Conservation (phyloP, 1,140 invertebrate genomes). For the Neodiprion fabricii region DNA sequence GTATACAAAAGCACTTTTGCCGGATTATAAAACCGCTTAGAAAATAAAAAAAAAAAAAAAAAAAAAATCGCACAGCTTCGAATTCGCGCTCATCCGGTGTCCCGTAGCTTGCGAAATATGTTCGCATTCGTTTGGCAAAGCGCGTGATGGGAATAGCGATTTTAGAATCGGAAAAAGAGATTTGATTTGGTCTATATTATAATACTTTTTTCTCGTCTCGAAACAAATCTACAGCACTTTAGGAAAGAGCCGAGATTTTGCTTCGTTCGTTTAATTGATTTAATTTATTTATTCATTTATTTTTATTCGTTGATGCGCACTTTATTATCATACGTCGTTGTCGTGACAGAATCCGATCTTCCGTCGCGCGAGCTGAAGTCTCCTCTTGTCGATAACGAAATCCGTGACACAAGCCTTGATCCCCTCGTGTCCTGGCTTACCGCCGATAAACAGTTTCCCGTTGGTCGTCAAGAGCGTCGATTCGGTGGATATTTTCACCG, state of each 20-base stretch:
- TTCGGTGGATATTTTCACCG: constrained; percentile 46
- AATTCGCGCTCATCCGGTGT: too few relatives aligned
- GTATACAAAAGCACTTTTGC: too few relatives aligned
- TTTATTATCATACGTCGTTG: constrained; percentile 60
- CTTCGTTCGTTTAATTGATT: too few relatives aligned
- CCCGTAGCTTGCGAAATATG: too few relatives aligned
- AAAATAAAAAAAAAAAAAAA: too few relatives aligned
- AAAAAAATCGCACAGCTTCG: too few relatives aligned
- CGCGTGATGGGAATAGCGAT: background rate
- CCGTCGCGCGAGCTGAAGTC: constrained; percentile 54
- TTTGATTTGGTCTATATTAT: constrained; percentile 1
- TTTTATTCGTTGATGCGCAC: background rate
- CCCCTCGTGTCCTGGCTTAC: constrained; percentile 65
- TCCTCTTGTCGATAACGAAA: constrained; percentile 64
- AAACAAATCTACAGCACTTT: background rate
- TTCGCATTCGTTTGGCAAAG: too few relatives aligned
- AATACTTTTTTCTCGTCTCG: background rate
- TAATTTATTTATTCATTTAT: too few relatives aligned
- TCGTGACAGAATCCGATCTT: constrained; percentile 61
- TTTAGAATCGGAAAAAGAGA: background rate
- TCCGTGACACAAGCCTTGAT: constrained; percentile 70
- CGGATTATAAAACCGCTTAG: too few relatives aligned
- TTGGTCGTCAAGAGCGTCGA: constrained; percentile 52
- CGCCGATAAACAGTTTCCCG: constrained; percentile 58
- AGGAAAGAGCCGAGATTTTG: too few relatives aligned